Evolutionary conservation across 2,888 invertebrate species (phyloP).

Genomic region (Serrognathus titanus): DNA sequence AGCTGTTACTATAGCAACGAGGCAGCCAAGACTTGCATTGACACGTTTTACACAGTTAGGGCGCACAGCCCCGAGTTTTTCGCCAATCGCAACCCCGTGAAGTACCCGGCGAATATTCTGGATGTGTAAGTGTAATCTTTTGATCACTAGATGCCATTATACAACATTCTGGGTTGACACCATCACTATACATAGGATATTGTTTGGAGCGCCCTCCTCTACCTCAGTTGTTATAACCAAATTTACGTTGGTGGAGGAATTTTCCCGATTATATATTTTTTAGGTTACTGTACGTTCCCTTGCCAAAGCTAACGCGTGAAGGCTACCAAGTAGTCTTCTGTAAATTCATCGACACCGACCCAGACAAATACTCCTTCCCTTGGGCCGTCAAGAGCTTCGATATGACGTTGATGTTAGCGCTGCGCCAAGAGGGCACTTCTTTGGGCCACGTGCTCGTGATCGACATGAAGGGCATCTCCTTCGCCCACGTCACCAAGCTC

Average conservation of each 20-base stretch:
- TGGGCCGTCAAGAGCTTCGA: constrained; percentile 51
- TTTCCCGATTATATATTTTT: background rate
- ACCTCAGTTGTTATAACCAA: too few relatives aligned
- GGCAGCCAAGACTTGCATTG: constrained; percentile 32
- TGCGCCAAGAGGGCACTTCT: constrained; percentile 49
- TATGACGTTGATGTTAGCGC: constrained; percentile 59
- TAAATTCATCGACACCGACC: constrained; percentile 53
- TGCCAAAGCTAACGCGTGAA: constrained; percentile 53
- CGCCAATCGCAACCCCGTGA: constrained; percentile 18
- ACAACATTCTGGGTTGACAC: too few relatives aligned
- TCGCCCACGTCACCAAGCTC: constrained; percentile 62
- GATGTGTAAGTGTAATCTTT: constrained; percentile 49
- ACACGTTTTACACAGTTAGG: constrained; percentile 35
- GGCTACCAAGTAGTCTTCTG: constrained; percentile 57
- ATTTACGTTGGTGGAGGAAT: too few relatives aligned
- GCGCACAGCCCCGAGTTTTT: constrained; percentile 36
- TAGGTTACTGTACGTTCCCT: constrained; percentile 34
- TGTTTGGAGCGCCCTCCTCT: too few relatives aligned
- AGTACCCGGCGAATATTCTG: constrained; percentile 3
- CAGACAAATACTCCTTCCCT: constrained; percentile 55
- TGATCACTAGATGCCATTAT: background rate
- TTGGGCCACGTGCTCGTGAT: constrained; percentile 59
- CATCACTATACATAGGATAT: too few relatives aligned
- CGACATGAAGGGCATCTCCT: constrained; percentile 57
- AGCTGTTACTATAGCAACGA: constrained; percentile 61